phyloP scores from a whole-genome alignment of 2,888 invertebrate genomes.

The Zootermopsis nevadensis region DNA sequence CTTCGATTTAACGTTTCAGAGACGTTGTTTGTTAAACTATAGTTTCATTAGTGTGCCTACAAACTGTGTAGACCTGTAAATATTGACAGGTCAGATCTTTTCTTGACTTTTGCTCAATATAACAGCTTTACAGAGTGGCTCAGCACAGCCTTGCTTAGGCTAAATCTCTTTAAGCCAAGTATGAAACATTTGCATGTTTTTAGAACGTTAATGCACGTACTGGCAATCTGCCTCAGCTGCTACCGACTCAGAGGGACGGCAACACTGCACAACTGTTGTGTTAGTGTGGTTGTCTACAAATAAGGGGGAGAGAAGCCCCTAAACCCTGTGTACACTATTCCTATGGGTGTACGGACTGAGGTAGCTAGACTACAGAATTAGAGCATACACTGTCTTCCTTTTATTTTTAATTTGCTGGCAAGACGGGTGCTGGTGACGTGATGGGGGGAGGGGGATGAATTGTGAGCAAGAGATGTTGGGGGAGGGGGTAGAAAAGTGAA shows the following conservation, averaged over 20 bases:
- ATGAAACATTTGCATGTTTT: not conserved
- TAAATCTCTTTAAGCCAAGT: not conserved
- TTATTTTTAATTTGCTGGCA: conserved; percentile 11
- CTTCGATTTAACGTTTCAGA: no score
- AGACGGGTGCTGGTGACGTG: conserved; percentile 9
- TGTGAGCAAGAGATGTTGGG: not conserved
- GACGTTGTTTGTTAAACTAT: no score
- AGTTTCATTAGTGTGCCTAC: no score
- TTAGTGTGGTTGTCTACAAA: conserved; percentile 48
- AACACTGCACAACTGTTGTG: conserved; percentile 47
- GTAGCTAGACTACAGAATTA: not conserved
- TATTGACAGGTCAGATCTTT: no score
- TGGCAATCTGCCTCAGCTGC: not conserved
- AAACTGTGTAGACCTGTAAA: no score
- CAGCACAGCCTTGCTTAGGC: no score
- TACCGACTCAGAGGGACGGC: conserved; percentile 22
- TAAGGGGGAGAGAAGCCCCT: conserved; percentile 33
- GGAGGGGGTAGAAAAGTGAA: conserved; percentile 7
- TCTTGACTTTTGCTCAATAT: no score
- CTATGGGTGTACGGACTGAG: not conserved
- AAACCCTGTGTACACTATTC: conserved; percentile 11
- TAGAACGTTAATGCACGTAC: not conserved
- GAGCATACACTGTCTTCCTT: not conserved
- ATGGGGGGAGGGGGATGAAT: not conserved
- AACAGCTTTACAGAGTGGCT: no score